Conservation (phyloP, 2,113 vertebrate species). For the Petromus typicus region DNA sequence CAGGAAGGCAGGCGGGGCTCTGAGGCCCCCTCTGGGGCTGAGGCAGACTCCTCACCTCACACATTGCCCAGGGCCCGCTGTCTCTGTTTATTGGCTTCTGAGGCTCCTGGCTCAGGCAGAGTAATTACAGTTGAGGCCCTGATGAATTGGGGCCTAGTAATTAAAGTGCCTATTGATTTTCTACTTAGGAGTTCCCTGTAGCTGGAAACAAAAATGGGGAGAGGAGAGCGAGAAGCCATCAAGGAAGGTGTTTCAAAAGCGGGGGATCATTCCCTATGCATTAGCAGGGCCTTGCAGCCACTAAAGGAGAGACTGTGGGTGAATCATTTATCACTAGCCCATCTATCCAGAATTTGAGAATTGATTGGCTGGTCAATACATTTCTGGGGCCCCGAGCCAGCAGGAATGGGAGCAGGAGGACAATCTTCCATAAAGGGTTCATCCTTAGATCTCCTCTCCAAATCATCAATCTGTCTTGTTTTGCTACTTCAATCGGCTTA, state of each 20-base stretch:
- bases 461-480: slow-evolving; percentile 61
- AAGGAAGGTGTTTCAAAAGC: slow-evolving; percentile 52
- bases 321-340: slow-evolving; percentile 41
- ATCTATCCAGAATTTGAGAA: slow-evolving; percentile 66
- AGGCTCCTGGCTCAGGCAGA: slow-evolving; percentile 60
- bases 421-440: not conserved
- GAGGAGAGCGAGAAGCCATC: slow-evolving; percentile 53
- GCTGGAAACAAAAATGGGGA: slow-evolving; percentile 71
- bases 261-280: slow-evolving; percentile 20
- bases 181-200: slow-evolving; percentile 82
- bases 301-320: not conserved
- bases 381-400: slow-evolving; percentile 38
- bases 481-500: slow-evolving; percentile 53
- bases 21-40: not conserved
- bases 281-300: not conserved
- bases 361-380: slow-evolving; percentile 47
- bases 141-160: slow-evolving; percentile 85
- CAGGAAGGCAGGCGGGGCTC: not conserved
- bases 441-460: not conserved
- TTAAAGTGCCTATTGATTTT: slow-evolving; percentile 85
- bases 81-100: slow-evolving; percentile 57
- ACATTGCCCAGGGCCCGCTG: not conserved
- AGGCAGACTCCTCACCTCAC: not conserved
- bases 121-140: slow-evolving; percentile 83
- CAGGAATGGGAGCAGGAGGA: not conserved